Evolutionary conservation across 2,888 invertebrate genomes (phyloP).

Genomic region (Seladonia tumulorum): DNA sequence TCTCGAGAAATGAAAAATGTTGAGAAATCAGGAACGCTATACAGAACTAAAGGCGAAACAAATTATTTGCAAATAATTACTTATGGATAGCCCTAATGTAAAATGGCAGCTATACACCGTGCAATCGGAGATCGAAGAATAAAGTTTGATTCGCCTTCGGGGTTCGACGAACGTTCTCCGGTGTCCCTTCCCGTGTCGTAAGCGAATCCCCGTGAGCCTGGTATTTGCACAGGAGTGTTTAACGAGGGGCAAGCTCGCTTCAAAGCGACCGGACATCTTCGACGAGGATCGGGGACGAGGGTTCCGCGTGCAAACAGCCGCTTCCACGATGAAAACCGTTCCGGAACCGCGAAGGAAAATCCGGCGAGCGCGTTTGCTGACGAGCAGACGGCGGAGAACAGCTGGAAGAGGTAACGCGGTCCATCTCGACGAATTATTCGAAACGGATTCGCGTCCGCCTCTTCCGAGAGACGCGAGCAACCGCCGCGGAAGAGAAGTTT

Average conservation of each 20-base stretch:
- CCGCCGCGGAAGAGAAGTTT: slow-evolving; percentile 26
- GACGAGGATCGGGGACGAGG: neutral
- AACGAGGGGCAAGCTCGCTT: slow-evolving; percentile 27
- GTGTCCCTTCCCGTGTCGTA: neutral
- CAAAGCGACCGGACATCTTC: slow-evolving; percentile 10
- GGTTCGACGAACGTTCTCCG: neutral
- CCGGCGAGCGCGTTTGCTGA: neutral
- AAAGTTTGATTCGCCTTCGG: neutral
- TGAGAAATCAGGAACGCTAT: too few relatives aligned
- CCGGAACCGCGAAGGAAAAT: neutral
- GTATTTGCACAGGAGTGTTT: slow-evolving; percentile 42
- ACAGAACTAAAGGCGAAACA: too few relatives aligned
- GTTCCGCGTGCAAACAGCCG: slow-evolving; percentile 1
- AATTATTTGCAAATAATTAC: too few relatives aligned
- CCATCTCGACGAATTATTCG: slow-evolving; percentile 14
- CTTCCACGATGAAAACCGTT: neutral
- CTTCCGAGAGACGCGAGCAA: neutral
- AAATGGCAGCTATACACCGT: too few relatives aligned
- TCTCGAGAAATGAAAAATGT: too few relatives aligned
- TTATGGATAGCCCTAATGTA: too few relatives aligned
- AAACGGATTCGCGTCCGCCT: neutral
- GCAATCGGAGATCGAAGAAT: neutral
- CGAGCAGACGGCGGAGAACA: neutral
- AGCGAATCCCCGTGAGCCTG: slow-evolving; percentile 32
- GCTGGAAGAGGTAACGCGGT: neutral